A percentile compares a stretch with the other conserved stretches of the same genome.
Conservation (phyloP, 2,797 vertebrate species). For the Dipus sagitta region DNA sequence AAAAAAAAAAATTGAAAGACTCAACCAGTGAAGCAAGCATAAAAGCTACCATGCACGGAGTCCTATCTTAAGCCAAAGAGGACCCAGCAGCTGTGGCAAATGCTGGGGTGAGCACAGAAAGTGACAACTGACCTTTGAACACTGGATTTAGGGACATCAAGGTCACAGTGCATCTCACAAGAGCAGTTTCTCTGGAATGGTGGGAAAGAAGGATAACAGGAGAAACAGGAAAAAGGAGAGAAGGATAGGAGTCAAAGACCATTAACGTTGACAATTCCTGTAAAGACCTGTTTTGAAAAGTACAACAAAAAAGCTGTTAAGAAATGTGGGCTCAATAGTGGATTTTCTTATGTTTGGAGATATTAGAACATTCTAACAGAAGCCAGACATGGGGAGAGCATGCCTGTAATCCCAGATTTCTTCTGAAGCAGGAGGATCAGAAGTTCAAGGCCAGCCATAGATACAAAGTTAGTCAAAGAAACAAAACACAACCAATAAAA, state of each 20-base stretch:
- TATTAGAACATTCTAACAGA: background rate
- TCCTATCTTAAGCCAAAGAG: background rate
- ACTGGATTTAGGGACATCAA: background rate
- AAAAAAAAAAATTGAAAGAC: background rate
- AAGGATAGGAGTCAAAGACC: background rate
- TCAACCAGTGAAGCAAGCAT: background rate
- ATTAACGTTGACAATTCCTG: background rate
- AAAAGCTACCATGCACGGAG: background rate
- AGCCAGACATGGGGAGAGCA: background rate
- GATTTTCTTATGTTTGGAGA: background rate
- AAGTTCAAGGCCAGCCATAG: background rate
- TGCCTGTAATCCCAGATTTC: background rate
- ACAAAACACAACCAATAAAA: no score
- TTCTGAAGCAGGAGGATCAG: background rate
- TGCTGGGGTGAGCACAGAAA: background rate
- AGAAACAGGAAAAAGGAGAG: background rate
- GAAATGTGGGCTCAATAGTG: background rate
- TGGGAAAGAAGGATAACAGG: background rate
- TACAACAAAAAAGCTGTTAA: background rate
- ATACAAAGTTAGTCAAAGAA: background rate
- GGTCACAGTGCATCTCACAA: background rate
- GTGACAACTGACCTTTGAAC: background rate
- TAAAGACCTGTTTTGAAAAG: background rate
- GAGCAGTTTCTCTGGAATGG: background rate
- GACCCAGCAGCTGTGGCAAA: background rate